Conservation (phyloP, 2,113 vertebrate genomes). For the Carassius gibelio region DNA sequence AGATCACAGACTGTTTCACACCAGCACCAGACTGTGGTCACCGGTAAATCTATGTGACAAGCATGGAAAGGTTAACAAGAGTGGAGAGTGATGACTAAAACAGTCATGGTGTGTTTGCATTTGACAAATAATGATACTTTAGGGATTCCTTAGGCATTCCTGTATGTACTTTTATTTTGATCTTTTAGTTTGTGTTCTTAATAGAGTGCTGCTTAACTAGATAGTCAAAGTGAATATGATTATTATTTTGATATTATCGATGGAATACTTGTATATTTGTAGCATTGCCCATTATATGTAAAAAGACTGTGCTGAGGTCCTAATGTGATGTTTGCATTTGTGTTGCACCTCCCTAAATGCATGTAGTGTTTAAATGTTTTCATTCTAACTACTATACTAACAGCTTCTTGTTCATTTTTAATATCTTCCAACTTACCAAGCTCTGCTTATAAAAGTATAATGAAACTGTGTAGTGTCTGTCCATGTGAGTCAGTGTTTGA, state of each 20-base stretch:
- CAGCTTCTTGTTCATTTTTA: neutral
- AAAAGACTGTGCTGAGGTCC: neutral
- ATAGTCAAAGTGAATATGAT: neutral
- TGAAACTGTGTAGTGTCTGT: neutral
- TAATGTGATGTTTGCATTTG: neutral
- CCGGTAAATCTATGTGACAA: constrained; percentile 80
- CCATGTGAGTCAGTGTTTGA: neutral
- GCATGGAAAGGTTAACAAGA: constrained; percentile 72
- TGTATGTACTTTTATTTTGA: neutral
- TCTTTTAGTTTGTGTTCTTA: constrained; percentile 7
- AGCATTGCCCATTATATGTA: neutral
- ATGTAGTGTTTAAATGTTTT: neutral
- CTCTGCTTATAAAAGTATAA: neutral
- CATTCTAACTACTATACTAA: neutral
- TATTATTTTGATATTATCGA: neutral
- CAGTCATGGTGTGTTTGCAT: constrained; percentile 61
- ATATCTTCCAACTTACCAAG: neutral
- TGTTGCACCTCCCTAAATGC: neutral
- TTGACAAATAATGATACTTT: neutral
- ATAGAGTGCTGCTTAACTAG: neutral
- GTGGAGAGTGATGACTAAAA: constrained; percentile 55
- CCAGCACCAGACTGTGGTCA: constrained; percentile 79
- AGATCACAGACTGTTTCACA: constrained; percentile 77
- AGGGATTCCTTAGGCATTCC: neutral
- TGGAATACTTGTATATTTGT: neutral